Conservation (phyloP, 1,140 invertebrate species). For the Sweltsa coloradensis region DNA sequence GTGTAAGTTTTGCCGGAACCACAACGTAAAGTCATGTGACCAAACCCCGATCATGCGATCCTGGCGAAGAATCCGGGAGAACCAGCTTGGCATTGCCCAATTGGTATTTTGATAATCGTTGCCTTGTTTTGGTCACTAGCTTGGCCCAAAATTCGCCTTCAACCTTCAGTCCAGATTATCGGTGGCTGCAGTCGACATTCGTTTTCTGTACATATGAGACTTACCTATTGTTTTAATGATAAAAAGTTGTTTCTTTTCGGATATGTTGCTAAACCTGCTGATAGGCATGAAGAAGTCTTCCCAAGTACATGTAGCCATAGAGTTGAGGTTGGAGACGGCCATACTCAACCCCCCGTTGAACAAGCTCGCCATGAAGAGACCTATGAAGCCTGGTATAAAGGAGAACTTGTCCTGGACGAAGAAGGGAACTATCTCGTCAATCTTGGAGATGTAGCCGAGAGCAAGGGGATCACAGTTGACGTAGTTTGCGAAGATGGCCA, state of each 20-base stretch:
- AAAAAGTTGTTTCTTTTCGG: slow-evolving; percentile 54
- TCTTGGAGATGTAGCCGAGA: slow-evolving; percentile 57
- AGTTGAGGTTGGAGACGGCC: slow-evolving; percentile 74
- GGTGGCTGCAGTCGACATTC: no score
- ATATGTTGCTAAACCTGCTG: slow-evolving; percentile 49
- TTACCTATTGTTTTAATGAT: slow-evolving; percentile 56
- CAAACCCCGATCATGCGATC: no score
- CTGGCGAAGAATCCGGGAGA: no score
- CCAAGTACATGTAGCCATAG: slow-evolving; percentile 75
- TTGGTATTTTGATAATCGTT: no score
- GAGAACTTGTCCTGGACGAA: slow-evolving; percentile 77
- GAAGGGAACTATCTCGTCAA: slow-evolving; percentile 72
- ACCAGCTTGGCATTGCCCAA: no score
- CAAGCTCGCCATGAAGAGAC: slow-evolving; percentile 75
- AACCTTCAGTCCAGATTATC: no score
- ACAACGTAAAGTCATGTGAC: no score
- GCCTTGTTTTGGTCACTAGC: no score
- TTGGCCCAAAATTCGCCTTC: no score
- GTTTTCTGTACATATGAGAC: no score
- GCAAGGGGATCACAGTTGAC: slow-evolving; percentile 72
- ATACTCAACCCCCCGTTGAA: slow-evolving; percentile 83
- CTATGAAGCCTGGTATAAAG: slow-evolving; percentile 66
- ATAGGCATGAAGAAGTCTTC: slow-evolving; percentile 71
- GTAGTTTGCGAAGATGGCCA: slow-evolving; percentile 78
- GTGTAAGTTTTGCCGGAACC: no score